phyloP scores from a whole-genome alignment of 2,888 invertebrate species.

The Cloeon dipterum region DNA sequence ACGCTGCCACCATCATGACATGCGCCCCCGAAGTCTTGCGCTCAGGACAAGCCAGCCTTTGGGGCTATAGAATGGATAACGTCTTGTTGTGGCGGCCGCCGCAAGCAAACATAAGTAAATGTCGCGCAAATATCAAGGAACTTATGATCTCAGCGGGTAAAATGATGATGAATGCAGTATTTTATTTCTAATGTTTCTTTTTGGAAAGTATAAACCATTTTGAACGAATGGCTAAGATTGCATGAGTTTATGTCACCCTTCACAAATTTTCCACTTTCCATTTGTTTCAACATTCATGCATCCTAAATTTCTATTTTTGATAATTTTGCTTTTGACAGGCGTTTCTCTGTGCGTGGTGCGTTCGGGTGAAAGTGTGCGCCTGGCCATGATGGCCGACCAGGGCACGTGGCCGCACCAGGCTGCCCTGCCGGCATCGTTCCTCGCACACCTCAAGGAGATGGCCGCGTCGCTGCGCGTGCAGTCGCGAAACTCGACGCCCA shows the following conservation, averaged over 20 bases:
- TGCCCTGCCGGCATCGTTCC: constrained; percentile 20
- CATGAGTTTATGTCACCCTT: no score
- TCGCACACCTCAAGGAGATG: constrained; percentile 10
- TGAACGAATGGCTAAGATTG: no score
- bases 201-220: no score
- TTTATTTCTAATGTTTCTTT: no score
- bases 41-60: constrained; percentile 25
- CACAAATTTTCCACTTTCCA: no score
- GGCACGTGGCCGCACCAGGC: constrained; percentile 39
- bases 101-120: constrained; percentile 52
- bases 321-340: constrained; percentile 21
- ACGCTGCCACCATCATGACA: constrained; percentile 26
- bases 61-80: constrained; percentile 37
- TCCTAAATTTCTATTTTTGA: background rate
- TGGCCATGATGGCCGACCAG: constrained; percentile 49
- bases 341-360: constrained; percentile 47
- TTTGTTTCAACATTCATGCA: no score
- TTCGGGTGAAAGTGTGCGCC: constrained; percentile 35
- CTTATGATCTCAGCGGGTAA: no score
- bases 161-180: no score
- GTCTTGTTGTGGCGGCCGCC: constrained; percentile 51
- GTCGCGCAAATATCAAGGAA: no score
- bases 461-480: constrained; percentile 9
- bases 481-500: constrained; percentile 4
- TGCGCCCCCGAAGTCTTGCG: constrained; percentile 17